Percentiles rank a stretch among this genome's conserved stretches.
phyloP scores from a whole-genome alignment of 2,113 vertebrate species.

The Sander lucioperca region DNA sequence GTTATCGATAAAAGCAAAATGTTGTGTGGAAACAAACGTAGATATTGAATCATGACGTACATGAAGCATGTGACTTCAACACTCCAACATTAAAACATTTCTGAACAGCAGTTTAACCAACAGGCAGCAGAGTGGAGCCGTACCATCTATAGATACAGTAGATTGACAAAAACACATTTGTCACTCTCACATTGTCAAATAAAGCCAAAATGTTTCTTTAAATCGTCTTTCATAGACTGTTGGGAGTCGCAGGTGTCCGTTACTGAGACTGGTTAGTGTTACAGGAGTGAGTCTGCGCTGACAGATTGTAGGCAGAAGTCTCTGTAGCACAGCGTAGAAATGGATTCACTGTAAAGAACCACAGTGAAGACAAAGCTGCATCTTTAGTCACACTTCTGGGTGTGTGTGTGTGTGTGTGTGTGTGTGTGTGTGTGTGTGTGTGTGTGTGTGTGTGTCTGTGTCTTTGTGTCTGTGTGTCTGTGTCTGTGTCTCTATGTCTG shows the following conservation, averaged over 20 bases:
- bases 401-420: conserved; percentile 19
- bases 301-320: conserved; percentile 73
- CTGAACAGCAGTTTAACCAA: not conserved
- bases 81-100: not conserved
- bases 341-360: conserved; percentile 65
- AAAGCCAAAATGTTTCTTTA: not conserved
- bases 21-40: not conserved
- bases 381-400: conserved; percentile 63
- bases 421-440: conserved; percentile 42
- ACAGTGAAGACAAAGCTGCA: conserved; percentile 64
- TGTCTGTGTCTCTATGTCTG: conserved; percentile 10
- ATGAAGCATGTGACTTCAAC: not conserved
- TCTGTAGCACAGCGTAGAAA: conserved; percentile 56
- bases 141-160: not conserved
- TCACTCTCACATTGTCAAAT: conserved; percentile 17
- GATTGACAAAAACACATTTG: conserved; percentile 3
- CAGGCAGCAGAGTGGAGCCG: not conserved
- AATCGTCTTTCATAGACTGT: conserved; percentile 2
- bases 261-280: conserved; percentile 41
- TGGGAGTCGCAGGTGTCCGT: conserved; percentile 61
- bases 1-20: not conserved
- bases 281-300: conserved; percentile 40
- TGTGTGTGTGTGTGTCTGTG: conserved; percentile 40
- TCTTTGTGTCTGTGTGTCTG: conserved; percentile 44
- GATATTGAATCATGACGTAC: not conserved